A percentile compares a stretch with the other conserved stretches of the same genome.
Conservation (phyloP, 2,888 invertebrate genomes). For the Sinhomidia bicolor region DNA sequence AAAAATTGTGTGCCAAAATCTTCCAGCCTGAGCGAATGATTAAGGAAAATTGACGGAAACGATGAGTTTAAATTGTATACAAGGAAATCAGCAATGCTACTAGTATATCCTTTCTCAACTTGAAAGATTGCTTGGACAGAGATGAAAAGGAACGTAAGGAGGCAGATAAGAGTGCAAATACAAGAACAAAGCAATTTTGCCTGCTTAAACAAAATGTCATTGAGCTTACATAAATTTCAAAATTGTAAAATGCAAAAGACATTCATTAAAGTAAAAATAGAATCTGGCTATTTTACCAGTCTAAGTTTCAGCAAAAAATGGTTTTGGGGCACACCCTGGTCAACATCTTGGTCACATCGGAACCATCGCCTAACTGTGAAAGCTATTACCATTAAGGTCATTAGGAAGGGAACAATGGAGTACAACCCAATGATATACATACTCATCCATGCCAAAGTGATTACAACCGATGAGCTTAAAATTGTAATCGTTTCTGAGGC, state of each 20-base stretch:
- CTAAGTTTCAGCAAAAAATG: not conserved
- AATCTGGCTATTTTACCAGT: too few species aligned
- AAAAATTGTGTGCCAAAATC: not conserved
- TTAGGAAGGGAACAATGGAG: not conserved
- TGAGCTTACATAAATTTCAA: not conserved
- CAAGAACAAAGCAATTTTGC: constrained; percentile 15
- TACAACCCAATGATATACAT: not conserved
- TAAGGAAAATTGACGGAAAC: too few species aligned
- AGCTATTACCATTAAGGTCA: not conserved
- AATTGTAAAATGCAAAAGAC: too few species aligned
- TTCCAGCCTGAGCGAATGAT: too few species aligned
- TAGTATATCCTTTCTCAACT: not conserved
- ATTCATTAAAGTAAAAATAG: too few species aligned
- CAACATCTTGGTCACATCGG: not conserved
- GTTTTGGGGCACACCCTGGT: not conserved
- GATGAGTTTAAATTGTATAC: too few species aligned
- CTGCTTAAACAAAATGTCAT: too few species aligned
- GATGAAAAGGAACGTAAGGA: not conserved
- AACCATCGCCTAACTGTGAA: constrained; percentile 10
- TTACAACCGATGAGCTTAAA: not conserved
- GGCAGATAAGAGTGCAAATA: not conserved
- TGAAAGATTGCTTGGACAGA: not conserved
- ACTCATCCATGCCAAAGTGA: not conserved
- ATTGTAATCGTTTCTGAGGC: not conserved
- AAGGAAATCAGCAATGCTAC: too few species aligned